A percentile compares a stretch with the other conserved stretches of the same genome.
Evolutionary conservation across 92 coral and sea anemone genomes (phyloP).

Genomic region (Siderastrea radians): DNA sequence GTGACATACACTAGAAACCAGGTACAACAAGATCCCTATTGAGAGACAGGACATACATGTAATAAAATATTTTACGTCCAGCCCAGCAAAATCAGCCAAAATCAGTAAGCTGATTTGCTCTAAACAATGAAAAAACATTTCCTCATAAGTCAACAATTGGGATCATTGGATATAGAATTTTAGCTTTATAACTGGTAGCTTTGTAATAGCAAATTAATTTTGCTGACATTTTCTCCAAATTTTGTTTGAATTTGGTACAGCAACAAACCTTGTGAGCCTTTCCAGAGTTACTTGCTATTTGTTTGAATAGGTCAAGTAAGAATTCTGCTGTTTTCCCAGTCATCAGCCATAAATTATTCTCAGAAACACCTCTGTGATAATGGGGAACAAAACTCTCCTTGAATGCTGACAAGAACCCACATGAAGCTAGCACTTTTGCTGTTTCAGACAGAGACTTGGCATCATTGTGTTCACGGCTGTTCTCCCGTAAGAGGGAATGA

Average conservation of each 20-base stretch:
- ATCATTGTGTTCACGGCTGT: constrained; percentile 38
- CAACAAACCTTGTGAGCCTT: constrained; percentile 37
- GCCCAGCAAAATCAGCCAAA: neutral
- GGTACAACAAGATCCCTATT: neutral
- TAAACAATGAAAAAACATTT: no score
- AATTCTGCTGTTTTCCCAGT: constrained; percentile 69
- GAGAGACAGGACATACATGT: neutral
- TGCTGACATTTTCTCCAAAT: neutral
- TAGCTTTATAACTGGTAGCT: neutral
- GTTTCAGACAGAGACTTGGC: constrained; percentile 25
- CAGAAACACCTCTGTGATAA: constrained; percentile 29
- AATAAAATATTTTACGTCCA: neutral
- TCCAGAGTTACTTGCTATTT: constrained; percentile 34
- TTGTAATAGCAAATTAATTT: neutral
- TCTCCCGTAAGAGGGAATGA: constrained; percentile 51
- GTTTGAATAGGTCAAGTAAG: constrained; percentile 37
- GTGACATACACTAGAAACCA: neutral
- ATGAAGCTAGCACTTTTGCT: constrained; percentile 46
- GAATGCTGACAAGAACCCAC: constrained; percentile 53
- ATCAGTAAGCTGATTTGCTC: no score
- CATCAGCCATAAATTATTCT: constrained; percentile 44
- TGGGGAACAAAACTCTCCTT: constrained; percentile 42
- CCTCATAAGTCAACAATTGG: no score
- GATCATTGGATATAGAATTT: no score
- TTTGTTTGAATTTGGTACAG: neutral